Percentiles rank a stretch among this genome's conserved stretches.
These are phyloP conservation scores for Hippocampus comes DNA, from an alignment of 2,113 vertebrate species.

Conservation along the genomic window DNA sequence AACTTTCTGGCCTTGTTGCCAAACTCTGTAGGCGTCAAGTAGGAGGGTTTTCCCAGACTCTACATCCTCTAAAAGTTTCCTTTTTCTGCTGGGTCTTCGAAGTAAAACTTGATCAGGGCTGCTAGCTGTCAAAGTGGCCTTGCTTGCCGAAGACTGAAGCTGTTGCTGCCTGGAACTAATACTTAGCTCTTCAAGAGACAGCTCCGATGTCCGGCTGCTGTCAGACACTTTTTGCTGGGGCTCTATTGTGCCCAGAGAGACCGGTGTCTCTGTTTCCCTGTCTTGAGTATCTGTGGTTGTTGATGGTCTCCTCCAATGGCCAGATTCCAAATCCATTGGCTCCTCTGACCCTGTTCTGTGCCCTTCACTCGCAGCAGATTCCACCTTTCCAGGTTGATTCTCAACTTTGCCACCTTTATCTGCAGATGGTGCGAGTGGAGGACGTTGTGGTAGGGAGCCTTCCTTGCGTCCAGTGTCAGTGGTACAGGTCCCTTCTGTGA, in stretches of 20 bases:
- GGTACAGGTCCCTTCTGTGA: conserved; percentile 69
- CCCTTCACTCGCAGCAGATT: conserved; percentile 58
- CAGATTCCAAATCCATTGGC: conserved; percentile 84
- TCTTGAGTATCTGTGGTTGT: conserved; percentile 57
- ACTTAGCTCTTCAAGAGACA: conserved; percentile 93
- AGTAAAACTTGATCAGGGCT: conserved; percentile 48
- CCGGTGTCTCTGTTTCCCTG: conserved; percentile 55
- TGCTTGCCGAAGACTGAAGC: conserved; percentile 50
- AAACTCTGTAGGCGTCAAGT: conserved; percentile 91
- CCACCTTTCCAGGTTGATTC: conserved; percentile 53
- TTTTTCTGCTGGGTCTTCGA: conserved; percentile 80
- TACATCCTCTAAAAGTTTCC: conserved; percentile 82
- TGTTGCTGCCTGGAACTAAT: conserved; percentile 82
- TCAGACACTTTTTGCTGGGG: conserved; percentile 74
- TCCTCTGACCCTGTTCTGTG: conserved; percentile 69
- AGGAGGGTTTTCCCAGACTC: conserved; percentile 88
- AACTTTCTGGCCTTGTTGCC: conserved; percentile 98
- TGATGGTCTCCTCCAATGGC: conserved; percentile 64
- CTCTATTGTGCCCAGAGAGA: conserved; percentile 28
- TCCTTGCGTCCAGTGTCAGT: conserved; percentile 73
- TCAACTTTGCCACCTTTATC: conserved; percentile 64
- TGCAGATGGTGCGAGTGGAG: conserved; percentile 48
- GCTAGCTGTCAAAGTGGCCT: conserved; percentile 35
- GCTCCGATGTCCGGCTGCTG: conserved; percentile 76
- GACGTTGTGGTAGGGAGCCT: conserved; percentile 61